Evolutionary conservation across 2,888 invertebrate genomes (phyloP), one percentile per base, ranked within the genome.

Genomic region (Ellobium chinense): DNA sequence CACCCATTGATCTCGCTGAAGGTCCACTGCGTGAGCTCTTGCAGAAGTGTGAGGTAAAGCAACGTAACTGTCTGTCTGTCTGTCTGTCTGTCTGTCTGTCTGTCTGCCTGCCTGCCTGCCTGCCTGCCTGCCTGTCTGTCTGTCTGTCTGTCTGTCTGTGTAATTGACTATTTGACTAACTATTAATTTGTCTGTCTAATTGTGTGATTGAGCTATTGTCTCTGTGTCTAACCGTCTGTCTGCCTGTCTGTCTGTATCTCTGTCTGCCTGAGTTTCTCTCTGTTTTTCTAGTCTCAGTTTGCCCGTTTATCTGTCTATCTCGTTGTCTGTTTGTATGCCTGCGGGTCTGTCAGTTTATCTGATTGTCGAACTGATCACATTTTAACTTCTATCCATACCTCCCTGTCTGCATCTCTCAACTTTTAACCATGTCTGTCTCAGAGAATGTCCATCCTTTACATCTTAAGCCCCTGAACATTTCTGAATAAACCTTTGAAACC

Each of bases 1-100:
- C 85, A 5, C 87, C 89, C 3, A 37, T 87, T n/a, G 89, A 89
- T 31, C 86, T 87, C 65, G 88, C 88, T 68, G 87, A 87, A 18
- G 87, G 86, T n/a, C 9, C 78, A 1, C 83, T 89, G 54, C 85
- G 82, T 62, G 72, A 80, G 5, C 80, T 88, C 76, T 73, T 88
- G 60, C 75, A 82, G 56, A 84, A 74, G 70, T 87, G 85, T 79
- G 84, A 86, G 87, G 89, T 89, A 85, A 60, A 79, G 63, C 46
- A 12, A 46, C 18, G 9, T 46, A 46, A 12, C 46, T 46, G 46
- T 46, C 46, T 46, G 46, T 46, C 46, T 46, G 46, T 46, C 46
- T 46, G 46, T 46, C 46, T 46, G 46, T 46, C 46, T 46, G 46
- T 46, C 46, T 46, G 46, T 46, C 46, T 46, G 18, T 46, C 46